phyloP scores from a whole-genome alignment of 1,140 invertebrate genomes.

The Drosophila nigromelanica region DNA sequence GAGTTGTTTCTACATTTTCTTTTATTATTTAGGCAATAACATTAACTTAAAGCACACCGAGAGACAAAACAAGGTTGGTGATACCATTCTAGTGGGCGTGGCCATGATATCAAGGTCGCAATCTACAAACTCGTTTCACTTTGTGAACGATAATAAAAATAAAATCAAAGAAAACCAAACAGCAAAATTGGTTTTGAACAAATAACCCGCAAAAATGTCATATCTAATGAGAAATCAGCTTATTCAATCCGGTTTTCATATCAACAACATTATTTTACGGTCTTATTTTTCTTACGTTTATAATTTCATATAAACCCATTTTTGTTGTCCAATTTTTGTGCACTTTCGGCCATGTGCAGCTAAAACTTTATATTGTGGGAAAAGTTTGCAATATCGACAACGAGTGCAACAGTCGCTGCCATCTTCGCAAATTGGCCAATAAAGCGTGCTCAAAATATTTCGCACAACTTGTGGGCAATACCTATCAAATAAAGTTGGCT shows the following conservation, averaged over 20 bases:
- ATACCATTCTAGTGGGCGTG: too few species aligned
- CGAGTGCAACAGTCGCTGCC: conserved; percentile 31
- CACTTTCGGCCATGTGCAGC: conserved; percentile 10
- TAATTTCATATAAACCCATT: conserved; percentile 3
- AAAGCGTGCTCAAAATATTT: conserved; percentile 73
- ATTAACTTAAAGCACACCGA: too few species aligned
- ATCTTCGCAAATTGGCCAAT: conserved; percentile 70
- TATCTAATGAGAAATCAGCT: not conserved
- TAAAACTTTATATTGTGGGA: conserved; percentile 18
- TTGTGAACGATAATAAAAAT: too few species aligned
- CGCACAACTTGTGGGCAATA: conserved; percentile 67
- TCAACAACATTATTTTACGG: not conserved
- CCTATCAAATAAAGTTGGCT: conserved; percentile 53
- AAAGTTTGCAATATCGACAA: conserved; percentile 36
- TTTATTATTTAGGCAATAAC: too few species aligned
- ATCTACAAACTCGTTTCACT: too few species aligned
- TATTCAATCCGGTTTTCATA: not conserved
- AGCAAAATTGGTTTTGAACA: too few species aligned
- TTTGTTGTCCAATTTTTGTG: not conserved
- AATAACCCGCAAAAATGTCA: too few species aligned
- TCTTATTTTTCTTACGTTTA: conserved; percentile 5
- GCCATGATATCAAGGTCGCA: too few species aligned
- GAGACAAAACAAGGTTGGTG: too few species aligned
- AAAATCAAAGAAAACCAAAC: too few species aligned
- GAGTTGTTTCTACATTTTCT: too few species aligned